Evolutionary conservation across 1,140 invertebrate genomes (phyloP).

Genomic region (Centruroides sculpturatus): DNA sequence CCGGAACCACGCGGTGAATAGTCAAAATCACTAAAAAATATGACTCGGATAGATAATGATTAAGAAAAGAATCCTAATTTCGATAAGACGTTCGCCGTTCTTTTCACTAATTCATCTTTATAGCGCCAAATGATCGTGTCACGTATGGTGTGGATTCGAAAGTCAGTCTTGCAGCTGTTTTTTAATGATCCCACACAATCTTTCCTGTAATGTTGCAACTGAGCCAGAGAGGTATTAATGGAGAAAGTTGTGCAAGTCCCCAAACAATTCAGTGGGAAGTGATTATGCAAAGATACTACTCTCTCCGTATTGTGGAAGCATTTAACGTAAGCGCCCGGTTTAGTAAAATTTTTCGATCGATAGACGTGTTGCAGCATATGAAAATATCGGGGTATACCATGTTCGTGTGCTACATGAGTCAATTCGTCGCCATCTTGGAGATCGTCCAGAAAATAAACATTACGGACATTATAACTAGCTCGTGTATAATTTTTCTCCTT

Average conservation of each 20-base stretch:
- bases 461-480: constrained; percentile 77
- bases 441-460: constrained; percentile 89
- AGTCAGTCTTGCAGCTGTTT: constrained; percentile 63
- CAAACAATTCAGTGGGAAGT: constrained; percentile 77
- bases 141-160: constrained; percentile 59
- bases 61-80: constrained; percentile 51
- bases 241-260: constrained; percentile 75
- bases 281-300: constrained; percentile 79
- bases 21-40: too few species aligned
- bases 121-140: constrained; percentile 80
- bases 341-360: constrained; percentile 76
- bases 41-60: background rate
- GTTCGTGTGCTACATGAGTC: constrained; percentile 18
- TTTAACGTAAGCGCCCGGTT: constrained; percentile 84
- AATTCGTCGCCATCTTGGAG: constrained; percentile 31
- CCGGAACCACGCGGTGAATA: too few species aligned
- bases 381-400: constrained; percentile 69
- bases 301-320: constrained; percentile 84
- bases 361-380: constrained; percentile 90
- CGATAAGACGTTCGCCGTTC: constrained; percentile 51
- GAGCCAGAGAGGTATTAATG: constrained; percentile 64
- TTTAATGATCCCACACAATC: constrained; percentile 80
- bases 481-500: constrained; percentile 54
- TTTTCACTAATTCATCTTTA: constrained; percentile 52
- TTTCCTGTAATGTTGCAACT: constrained; percentile 82